phyloP scores from a whole-genome alignment of 2,797 vertebrate species.

The Numenius phaeopus region DNA sequence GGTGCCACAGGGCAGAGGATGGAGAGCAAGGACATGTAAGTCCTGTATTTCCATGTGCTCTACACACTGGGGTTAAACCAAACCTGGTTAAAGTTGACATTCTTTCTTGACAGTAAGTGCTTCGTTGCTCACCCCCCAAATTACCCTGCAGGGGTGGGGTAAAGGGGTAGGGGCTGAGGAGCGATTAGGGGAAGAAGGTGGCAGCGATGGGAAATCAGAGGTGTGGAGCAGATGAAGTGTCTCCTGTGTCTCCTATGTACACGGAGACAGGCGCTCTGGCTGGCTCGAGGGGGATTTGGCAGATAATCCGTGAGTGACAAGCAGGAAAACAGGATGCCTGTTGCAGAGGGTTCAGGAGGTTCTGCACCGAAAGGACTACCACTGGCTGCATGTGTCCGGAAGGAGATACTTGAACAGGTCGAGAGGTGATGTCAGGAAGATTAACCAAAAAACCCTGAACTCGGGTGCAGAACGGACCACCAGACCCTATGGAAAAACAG shows the following conservation, averaged over 20 bases:
- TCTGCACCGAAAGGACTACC: not conserved
- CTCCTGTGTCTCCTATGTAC: not conserved
- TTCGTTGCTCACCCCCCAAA: not conserved
- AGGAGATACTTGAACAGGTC: not conserved
- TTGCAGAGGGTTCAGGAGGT: not conserved
- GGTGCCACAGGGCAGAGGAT: not conserved
- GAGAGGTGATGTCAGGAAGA: not conserved
- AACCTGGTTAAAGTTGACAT: not conserved
- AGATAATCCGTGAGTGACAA: not conserved
- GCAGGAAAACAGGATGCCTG: not conserved
- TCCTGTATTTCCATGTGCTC: not conserved
- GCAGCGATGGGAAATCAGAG: not conserved
- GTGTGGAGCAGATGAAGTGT: not conserved
- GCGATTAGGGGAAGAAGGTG: not conserved
- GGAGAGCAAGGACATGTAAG: not conserved
- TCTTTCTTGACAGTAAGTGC: not conserved
- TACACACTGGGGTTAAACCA: not conserved
- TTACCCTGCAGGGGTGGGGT: not conserved
- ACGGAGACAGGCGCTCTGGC: fast-evolving
- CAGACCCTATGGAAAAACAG: not conserved
- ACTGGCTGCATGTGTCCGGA: not conserved
- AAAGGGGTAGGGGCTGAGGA: not conserved
- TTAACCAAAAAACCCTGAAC: not conserved
- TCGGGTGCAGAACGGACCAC: not conserved
- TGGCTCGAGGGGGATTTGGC: not conserved